Evolutionary conservation across 2,113 vertebrate genomes (phyloP).

Genomic region (Cygnus atratus): DNA sequence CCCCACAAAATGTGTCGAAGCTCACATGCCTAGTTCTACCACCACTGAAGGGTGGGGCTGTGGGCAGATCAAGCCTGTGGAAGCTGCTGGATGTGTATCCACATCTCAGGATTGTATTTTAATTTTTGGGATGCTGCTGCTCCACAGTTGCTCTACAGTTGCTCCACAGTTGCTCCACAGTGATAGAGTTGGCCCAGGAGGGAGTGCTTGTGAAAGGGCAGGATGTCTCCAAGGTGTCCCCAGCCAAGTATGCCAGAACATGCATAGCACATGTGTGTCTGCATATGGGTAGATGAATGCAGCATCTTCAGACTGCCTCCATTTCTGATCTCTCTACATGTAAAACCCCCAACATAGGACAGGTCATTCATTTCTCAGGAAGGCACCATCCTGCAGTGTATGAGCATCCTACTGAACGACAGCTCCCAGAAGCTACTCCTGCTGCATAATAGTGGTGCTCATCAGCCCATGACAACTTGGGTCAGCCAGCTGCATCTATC

Average conservation of each 20-base stretch:
- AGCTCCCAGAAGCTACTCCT: not conserved
- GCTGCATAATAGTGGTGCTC: not conserved
- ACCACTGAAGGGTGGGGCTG: not conserved
- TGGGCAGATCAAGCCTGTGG: not conserved
- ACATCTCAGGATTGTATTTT: not conserved
- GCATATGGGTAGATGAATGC: not conserved
- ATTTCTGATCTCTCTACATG: not conserved
- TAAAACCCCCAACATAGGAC: not conserved
- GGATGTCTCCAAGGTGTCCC: not conserved
- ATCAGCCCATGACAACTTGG: not conserved
- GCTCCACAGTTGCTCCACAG: not conserved
- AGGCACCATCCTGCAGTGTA: not conserved
- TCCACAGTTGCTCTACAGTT: not conserved
- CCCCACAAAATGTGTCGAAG: not conserved
- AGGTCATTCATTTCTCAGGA: not conserved
- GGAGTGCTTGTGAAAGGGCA: not conserved
- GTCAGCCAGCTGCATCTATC: not conserved
- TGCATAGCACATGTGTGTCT: too few species aligned
- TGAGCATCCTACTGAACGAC: rapidly evolving
- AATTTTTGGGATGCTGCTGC: not conserved
- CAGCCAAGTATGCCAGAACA: not conserved
- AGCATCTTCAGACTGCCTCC: not conserved
- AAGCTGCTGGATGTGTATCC: not conserved
- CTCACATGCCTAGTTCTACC: not conserved
- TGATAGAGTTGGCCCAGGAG: not conserved